A percentile compares a stretch with the other conserved stretches of the same genome.
phyloP scores from a whole-genome alignment of 2,113 vertebrate species.

The Labrus mixtus region DNA sequence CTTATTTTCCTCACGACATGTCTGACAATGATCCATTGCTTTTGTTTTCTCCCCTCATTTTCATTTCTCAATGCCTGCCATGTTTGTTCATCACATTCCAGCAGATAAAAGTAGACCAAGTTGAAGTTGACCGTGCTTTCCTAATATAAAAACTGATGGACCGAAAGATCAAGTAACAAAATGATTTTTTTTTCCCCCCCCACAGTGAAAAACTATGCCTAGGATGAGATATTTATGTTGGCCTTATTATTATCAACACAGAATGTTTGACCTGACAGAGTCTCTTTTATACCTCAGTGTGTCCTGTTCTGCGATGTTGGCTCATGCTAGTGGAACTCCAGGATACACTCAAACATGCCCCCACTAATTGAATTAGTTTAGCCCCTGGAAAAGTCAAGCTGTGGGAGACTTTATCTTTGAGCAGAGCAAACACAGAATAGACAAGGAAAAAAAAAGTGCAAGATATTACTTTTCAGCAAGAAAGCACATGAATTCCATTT shows the following conservation, averaged over 20 bases:
- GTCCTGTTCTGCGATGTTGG: conserved; percentile 58
- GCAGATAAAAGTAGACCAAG: conserved; percentile 26
- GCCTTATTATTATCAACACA: conserved; percentile 60
- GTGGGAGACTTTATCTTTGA: conserved; percentile 60
- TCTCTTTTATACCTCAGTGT: conserved; percentile 51
- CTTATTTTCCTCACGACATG: neutral
- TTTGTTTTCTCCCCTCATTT: conserved; percentile 15
- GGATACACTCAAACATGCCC: conserved; percentile 62
- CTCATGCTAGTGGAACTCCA: conserved; percentile 48
- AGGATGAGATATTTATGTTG: conserved; percentile 64
- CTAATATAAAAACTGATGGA: conserved; percentile 47
- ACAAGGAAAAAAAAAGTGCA: conserved; percentile 34
- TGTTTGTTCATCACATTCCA: conserved; percentile 53
- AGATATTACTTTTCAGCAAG: conserved; percentile 29
- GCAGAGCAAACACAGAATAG: conserved; percentile 52
- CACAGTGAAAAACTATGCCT: conserved; percentile 34
- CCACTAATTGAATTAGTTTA: conserved; percentile 69
- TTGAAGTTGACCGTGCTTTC: conserved; percentile 35
- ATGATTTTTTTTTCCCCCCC: conserved; percentile 35
- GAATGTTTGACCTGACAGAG: conserved; percentile 53
- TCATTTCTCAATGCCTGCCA: conserved; percentile 16
- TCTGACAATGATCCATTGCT: neutral
- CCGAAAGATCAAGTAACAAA: conserved; percentile 59
- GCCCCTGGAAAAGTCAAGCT: conserved; percentile 65
- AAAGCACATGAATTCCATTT: conserved; percentile 16